Evolutionary conservation across 2,888 invertebrate species (phyloP), one percentile per base, ranked within the genome.

Genomic region (Thumatha senex): DNA sequence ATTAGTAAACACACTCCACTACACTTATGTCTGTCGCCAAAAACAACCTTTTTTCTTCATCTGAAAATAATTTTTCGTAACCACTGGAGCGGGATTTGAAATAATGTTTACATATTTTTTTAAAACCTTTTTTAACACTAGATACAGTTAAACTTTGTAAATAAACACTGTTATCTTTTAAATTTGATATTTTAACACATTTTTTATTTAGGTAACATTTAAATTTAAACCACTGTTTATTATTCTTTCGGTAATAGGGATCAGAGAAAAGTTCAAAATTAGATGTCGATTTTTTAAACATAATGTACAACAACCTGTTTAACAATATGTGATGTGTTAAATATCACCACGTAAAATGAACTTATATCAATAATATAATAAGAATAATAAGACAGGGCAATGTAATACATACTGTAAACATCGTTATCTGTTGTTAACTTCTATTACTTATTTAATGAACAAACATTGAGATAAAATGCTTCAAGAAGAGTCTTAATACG

Each of bases 1-100:
- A 54, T 61, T 64, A 76, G 61, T 76, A 81, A 56, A 79, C 47
- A 58, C 78, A 84, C 82, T 87, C 89, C 83, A 89, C 88, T 82
- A 81, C 62, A 64, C 63, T 71, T 53, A 59, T 67, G 64, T 84
- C 81, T 60, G 73, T 54, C 57, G 57, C 46, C 59, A 64, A 61
- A 50, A 74, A 69, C 60, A 92, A 95, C 94, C 95, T 95, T 85
- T 93, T 93, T 74, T 96, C 95, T 70, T 96, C 95, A 29, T 95
- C 95, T 2, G 94, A 92, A 38, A 94, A 82, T 77, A 95, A 93
- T 67, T 92, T 90, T 61, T 92, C 89, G 76, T 95, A 96, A 34
- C 94, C 94, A 70, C 86, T 88, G 53, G 81, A 80, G 61, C 91
- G 93, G 7, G 92, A 78, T 46, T 76, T 84, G 48, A 91, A 86